Base-by-base conservation (phyloP, 2,113 vertebrate genomes). In the Tragelaphus imberbis region DNA sequence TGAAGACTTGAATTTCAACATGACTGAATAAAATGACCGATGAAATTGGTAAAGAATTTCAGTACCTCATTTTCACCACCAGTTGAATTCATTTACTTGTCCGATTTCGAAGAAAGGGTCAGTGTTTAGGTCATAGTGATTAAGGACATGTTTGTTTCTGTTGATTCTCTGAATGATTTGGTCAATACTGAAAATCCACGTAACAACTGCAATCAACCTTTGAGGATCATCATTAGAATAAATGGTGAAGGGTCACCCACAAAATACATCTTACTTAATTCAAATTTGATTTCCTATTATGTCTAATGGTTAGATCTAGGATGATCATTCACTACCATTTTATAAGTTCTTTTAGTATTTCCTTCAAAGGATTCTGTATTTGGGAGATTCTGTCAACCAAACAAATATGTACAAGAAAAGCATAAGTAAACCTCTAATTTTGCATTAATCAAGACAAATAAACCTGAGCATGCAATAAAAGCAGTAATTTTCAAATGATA, bases 371-470 rank as follows among this genome's bases (percentile, higher is more conserved):
- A 82, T 75, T 81, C 65, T 93, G 0, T 47, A 33, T 77, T n/a
- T 68, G 53, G 91, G 91, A 89, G 7, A 36, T 71, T 51, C 49
- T 79, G 33, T 82, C 49, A 92, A 84, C 30, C 61, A 79, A 97
- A 59, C 30, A 80, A 82, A 84, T 47, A 9, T 49, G 49, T 47
- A 12, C 40, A 61, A 79, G 56, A 81, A 85, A 84, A 86, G 15
- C 53, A 51, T 49, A 87, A 84, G n/a, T n/a, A 55, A 40, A 3
- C 36, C 25, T 40, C 9, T 40, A 90, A 88, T 88, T 94, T 90
- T 95, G 40, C 16, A 84, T 90, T 55, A 90, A 91, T 86, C 14
- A 87, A 96, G 61, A 90, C 25, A 90, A 84, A 84, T 87, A 96
- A 61, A 95, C 59, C 12, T 58, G 47, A 68, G 7, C 47, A 14